Conservation (phyloP, 2,797 vertebrate genomes). For the Lagocephalus sceleratus region DNA sequence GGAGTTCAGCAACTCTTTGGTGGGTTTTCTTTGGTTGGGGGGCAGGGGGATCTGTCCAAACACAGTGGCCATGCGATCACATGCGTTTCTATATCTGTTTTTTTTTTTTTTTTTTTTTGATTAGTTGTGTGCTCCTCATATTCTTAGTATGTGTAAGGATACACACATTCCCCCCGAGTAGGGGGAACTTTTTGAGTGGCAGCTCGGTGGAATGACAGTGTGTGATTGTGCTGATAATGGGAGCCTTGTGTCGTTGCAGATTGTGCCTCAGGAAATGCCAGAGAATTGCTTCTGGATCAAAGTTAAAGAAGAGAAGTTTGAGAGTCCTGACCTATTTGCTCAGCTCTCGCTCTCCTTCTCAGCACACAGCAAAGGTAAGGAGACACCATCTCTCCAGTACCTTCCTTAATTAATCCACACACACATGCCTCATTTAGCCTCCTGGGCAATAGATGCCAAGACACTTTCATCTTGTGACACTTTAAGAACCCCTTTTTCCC, state of each 20-base stretch:
- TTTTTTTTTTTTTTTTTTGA: not conserved
- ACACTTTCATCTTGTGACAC: conserved; percentile 63
- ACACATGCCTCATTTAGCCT: conserved; percentile 51
- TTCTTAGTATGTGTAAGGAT: conserved; percentile 30
- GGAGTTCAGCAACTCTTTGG: conserved; percentile 24
- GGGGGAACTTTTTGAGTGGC: conserved; percentile 69
- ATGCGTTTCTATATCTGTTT: conserved; percentile 10
- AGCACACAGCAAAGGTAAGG: conserved; percentile 91
- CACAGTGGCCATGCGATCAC: conserved; percentile 16
- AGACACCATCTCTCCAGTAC: conserved; percentile 43
- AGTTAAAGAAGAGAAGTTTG: conserved; percentile 94
- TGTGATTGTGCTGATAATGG: conserved; percentile 74
- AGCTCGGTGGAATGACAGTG: conserved; percentile 56
- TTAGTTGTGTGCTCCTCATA: conserved; percentile 18
- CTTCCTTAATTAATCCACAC: conserved; percentile 61
- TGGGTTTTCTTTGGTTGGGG: conserved; percentile 12
- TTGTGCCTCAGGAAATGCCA: conserved; percentile 93
- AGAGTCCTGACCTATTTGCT: conserved; percentile 89
- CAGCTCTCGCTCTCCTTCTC: conserved; percentile 89
- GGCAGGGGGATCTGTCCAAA: conserved; percentile 1
- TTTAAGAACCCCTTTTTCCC: conserved; percentile 37
- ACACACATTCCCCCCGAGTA: conserved; percentile 17
- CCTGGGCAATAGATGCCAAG: conserved; percentile 30
- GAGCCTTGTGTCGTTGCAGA: conserved; percentile 82
- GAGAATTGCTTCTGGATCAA: conserved; percentile 98